A percentile compares a stretch with the other conserved stretches of the same genome.
These are phyloP conservation scores for Labia minor DNA, from an alignment of 2,888 invertebrate genomes.

Conservation along the genomic window DNA sequence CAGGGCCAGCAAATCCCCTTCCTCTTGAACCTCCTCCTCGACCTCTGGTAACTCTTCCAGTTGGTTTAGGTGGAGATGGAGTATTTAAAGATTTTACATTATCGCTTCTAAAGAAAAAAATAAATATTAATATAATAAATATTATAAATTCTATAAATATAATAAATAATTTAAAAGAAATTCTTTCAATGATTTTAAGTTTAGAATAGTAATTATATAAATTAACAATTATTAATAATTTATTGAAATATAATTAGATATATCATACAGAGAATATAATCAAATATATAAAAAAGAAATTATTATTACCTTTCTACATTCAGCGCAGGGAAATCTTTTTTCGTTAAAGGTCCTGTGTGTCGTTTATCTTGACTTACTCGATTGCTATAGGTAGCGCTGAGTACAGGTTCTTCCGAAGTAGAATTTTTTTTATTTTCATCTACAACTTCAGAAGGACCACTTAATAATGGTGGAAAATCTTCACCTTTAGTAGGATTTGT, in stretches of 20 bases:
- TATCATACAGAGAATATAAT: too few relatives aligned
- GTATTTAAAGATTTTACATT: not conserved
- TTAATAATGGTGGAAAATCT: constrained; percentile 29
- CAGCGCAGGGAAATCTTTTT: not conserved
- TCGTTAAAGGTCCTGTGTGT: not conserved
- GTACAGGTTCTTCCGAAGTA: constrained; percentile 14
- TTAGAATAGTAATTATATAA: too few relatives aligned
- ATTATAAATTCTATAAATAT: too few relatives aligned
- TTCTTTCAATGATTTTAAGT: too few relatives aligned
- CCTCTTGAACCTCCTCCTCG: not conserved
- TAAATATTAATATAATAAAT: too few relatives aligned
- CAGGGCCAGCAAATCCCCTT: not conserved
- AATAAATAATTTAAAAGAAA: too few relatives aligned
- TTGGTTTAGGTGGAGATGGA: not conserved
- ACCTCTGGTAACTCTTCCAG: constrained; percentile 1
- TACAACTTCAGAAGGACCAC: not conserved
- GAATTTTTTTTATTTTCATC: constrained; percentile 14
- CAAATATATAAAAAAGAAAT: too few relatives aligned
- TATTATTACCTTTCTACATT: not conserved
- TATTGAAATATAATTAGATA: too few relatives aligned
- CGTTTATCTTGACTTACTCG: constrained; percentile 14
- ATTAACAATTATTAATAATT: too few relatives aligned
- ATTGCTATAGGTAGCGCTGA: constrained; percentile 20
- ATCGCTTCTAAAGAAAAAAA: not conserved
- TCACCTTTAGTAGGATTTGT: constrained; percentile 16